Evolutionary conservation across 2,888 invertebrate genomes (phyloP).

Genomic region (Antheraea assamensis): DNA sequence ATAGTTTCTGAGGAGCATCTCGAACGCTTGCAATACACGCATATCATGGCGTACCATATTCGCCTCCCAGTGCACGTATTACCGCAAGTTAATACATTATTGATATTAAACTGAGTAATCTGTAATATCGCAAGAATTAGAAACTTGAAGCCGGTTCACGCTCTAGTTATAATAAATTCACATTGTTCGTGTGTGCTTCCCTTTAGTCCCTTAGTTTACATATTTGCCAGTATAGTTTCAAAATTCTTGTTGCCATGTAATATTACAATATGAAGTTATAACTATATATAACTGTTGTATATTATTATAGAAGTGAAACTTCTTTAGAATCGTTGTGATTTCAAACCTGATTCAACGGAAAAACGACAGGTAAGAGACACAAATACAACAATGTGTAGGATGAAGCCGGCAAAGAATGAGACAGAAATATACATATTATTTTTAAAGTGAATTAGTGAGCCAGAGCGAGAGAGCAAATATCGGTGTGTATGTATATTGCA

Average conservation of each 20-base stretch:
- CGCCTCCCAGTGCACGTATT: background rate
- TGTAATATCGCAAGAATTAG: background rate
- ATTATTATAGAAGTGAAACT: too few species aligned
- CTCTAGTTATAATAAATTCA: background rate
- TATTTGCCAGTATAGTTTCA: background rate
- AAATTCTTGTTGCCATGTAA: background rate
- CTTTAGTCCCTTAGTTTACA: background rate
- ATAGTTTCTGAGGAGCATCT: constrained; percentile 2
- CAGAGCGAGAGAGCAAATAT: too few species aligned
- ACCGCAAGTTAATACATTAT: constrained; percentile 6
- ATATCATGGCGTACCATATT: background rate
- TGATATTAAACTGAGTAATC: constrained; percentile 5
- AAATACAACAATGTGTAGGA: too few species aligned
- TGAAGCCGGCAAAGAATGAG: too few species aligned
- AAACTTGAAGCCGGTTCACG: background rate
- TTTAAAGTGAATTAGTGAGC: too few species aligned
- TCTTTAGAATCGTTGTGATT: too few species aligned
- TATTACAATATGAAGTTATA: background rate
- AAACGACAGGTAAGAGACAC: too few species aligned
- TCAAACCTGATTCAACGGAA: too few species aligned
- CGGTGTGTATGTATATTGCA: too few species aligned
- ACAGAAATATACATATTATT: too few species aligned
- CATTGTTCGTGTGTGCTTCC: background rate
- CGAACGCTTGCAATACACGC: constrained; percentile 4
- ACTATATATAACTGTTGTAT: background rate